Conservation (phyloP, 2,797 vertebrate species). For the Mastacembelus armatus region DNA sequence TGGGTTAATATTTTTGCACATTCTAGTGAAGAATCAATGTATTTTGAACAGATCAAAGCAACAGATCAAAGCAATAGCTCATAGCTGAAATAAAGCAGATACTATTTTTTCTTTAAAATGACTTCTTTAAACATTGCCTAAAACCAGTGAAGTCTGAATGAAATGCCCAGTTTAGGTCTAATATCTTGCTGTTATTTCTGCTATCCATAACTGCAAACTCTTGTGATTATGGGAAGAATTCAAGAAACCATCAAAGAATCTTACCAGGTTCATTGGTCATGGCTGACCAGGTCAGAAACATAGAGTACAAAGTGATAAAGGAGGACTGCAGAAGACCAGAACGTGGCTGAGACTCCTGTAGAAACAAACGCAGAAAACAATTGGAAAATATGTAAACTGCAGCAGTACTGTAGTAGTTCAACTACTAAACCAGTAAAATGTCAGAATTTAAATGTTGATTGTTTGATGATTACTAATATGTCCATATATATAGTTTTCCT, state of each 20-base stretch:
- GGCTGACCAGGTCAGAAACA: constrained; percentile 96
- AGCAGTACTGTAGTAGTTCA: no score
- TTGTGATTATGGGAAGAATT: not conserved
- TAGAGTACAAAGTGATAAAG: constrained; percentile 91
- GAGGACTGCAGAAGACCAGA: constrained; percentile 96
- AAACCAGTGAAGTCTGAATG: no score
- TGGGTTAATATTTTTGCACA: no score
- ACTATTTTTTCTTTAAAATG: no score
- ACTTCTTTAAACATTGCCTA: no score
- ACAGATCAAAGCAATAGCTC: no score
- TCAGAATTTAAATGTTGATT: not conserved
- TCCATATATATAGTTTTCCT: not conserved
- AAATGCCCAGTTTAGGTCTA: not conserved
- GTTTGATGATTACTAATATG: not conserved
- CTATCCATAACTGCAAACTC: not conserved
- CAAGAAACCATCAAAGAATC: constrained; percentile 34
- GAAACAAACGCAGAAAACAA: constrained; percentile 27
- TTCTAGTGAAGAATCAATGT: no score
- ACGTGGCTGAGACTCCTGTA: constrained; percentile 86
- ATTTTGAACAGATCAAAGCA: no score
- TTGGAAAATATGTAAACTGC: no score
- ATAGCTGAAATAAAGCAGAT: no score
- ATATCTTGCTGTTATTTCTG: not conserved
- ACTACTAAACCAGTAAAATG: no score
- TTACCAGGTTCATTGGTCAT: constrained; percentile 95